A percentile compares a stretch with the other conserved stretches of the same genome.
Evolutionary conservation across 2,888 invertebrate genomes (phyloP).

Genomic region (Margaritifera margaritifera): DNA sequence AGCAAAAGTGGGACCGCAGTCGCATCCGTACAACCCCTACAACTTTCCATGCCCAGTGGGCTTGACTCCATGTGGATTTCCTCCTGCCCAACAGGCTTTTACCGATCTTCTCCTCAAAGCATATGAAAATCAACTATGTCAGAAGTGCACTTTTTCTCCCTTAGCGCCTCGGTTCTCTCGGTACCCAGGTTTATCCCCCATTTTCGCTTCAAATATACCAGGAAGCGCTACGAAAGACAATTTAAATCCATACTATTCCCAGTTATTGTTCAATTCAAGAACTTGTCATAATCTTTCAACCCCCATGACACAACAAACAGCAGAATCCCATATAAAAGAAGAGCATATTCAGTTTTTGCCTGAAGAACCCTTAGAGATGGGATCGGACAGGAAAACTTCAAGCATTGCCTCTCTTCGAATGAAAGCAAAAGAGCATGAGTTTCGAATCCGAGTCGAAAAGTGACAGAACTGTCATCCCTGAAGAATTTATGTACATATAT

Average conservation of each 20-base stretch:
- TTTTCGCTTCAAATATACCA: no score
- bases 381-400: constrained; percentile 43
- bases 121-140: constrained; percentile 58
- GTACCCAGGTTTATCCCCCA: no score
- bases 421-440: constrained; percentile 59
- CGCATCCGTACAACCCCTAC: constrained; percentile 59
- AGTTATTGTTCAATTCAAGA: constrained; percentile 2
- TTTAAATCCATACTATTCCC: background rate
- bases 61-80: constrained; percentile 22
- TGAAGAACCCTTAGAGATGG: background rate
- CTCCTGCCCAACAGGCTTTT: constrained; percentile 47
- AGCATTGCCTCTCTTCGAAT: constrained; percentile 60
- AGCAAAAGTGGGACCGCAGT: constrained; percentile 80
- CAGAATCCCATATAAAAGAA: no score
- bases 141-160: constrained; percentile 17
- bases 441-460: constrained; percentile 40
- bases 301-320: no score
- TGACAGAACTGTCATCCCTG: no score
- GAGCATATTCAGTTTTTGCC: no score
- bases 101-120: constrained; percentile 65
- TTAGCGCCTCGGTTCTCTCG: background rate
- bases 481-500: no score
- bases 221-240: no score
- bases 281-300: background rate
- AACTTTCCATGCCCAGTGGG: constrained; percentile 26